Percentiles rank a stretch among this genome's conserved stretches.
These are phyloP conservation scores for Odontothrips loti DNA, from an alignment of 2,888 invertebrate genomes.

Conservation along the genomic window DNA sequence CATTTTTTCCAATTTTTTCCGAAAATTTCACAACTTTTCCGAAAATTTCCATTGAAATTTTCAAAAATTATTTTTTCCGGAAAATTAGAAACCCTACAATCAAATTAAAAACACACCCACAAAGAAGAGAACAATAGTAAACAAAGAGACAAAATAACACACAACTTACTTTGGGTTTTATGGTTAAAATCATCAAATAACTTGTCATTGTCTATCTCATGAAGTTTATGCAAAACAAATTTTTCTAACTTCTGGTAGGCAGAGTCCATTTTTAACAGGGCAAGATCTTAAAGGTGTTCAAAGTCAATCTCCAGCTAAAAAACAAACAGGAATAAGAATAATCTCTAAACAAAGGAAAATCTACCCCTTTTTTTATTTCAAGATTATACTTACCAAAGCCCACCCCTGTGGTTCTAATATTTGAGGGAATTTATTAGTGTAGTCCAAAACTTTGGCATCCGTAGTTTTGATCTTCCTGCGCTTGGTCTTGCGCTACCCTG, in stretches of 20 bases:
- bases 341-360: neutral
- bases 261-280: neutral
- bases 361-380: neutral
- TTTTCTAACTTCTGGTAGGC: neutral
- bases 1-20: too few species aligned
- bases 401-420: neutral
- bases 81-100: neutral
- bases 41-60: too few species aligned
- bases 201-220: neutral
- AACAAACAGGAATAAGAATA: neutral
- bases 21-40: neutral
- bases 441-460: neutral
- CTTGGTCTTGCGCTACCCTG: neutral
- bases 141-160: too few species aligned
- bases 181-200: neutral
- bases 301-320: neutral
- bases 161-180: neutral
- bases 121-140: too few species aligned
- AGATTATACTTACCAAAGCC: neutral
- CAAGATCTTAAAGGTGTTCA: neutral
- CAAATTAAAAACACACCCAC: neutral
- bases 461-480: neutral
- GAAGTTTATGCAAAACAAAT: neutral
- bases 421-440: neutral
- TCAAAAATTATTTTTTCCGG: neutral